phyloP scores from a whole-genome alignment of 2,888 invertebrate species.

The Rhagophthalmus giganteus region DNA sequence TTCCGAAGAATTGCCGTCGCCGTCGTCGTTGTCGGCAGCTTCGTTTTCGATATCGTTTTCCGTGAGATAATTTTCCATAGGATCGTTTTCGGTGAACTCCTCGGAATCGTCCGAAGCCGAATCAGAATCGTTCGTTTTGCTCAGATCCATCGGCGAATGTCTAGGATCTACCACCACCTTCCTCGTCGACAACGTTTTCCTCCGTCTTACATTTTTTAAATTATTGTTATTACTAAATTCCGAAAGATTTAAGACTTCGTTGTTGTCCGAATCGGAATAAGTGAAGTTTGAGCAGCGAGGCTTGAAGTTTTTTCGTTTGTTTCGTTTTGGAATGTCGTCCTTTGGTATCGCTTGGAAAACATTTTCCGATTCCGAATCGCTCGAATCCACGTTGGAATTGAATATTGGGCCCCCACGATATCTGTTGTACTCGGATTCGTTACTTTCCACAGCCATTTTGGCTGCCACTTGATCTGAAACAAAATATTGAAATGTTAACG shows the following conservation, averaged over 20 bases:
- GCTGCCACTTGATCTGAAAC: constrained; percentile 50
- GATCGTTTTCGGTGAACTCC: constrained; percentile 50
- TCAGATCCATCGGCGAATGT: constrained; percentile 50
- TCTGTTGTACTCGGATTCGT: constrained; percentile 46
- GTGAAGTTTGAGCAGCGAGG: constrained; percentile 70
- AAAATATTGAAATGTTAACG: no score
- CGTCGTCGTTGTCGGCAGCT: constrained; percentile 28
- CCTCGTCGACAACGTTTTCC: constrained; percentile 47
- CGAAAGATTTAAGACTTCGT: constrained; percentile 39
- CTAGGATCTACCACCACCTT: constrained; percentile 45
- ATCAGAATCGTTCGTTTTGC: constrained; percentile 49
- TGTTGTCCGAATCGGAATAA: constrained; percentile 56
- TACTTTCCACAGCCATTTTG: constrained; percentile 49
- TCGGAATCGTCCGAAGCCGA: constrained; percentile 42
- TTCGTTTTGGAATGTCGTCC: constrained; percentile 65
- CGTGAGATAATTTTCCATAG: constrained; percentile 52
- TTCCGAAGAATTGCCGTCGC: constrained; percentile 31
- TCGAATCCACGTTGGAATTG: constrained; percentile 44
- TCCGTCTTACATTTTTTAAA: constrained; percentile 44
- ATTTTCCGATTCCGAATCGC: constrained; percentile 59
- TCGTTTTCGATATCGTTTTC: constrained; percentile 45
- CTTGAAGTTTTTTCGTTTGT: constrained; percentile 78
- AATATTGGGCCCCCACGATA: constrained; percentile 36
- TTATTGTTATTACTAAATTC: constrained; percentile 48
- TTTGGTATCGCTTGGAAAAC: constrained; percentile 46